Evolutionary conservation across 2,797 vertebrate genomes (phyloP).

Genomic region (Myotis findleyi): DNA sequence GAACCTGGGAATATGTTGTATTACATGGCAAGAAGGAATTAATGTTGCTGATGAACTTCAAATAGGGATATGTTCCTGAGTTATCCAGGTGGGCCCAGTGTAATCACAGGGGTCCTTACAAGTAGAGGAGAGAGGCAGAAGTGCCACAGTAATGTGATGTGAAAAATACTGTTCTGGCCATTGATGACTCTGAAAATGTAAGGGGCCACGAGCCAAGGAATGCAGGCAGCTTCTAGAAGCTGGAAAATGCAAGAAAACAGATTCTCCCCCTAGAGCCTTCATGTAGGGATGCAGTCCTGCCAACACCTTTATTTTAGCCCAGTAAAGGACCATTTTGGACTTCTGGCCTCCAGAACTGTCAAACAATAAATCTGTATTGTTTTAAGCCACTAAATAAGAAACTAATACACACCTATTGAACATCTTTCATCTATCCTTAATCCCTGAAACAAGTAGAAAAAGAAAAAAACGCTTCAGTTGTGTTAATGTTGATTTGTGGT

Average conservation of each 20-base stretch:
- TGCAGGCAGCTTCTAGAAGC: background rate
- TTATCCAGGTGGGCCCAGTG: background rate
- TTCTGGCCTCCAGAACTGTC: background rate
- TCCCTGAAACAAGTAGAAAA: background rate
- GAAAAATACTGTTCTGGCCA: background rate
- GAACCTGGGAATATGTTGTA: background rate
- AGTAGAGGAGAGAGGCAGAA: background rate
- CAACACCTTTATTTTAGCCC: background rate
- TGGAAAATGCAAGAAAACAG: conserved; percentile 5
- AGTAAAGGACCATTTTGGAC: background rate
- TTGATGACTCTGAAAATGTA: conserved; percentile 18
- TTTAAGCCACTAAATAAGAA: background rate
- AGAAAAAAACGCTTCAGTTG: background rate
- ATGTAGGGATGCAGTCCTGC: background rate
- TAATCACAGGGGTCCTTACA: background rate
- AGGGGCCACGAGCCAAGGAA: background rate
- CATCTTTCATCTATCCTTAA: background rate
- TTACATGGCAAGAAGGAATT: background rate
- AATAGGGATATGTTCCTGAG: background rate
- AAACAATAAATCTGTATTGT: conserved; percentile 22
- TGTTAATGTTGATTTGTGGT: background rate
- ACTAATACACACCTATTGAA: background rate
- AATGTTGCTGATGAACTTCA: background rate
- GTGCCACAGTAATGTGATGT: background rate
- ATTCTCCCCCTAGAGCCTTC: background rate